Conservation (phyloP, 2,797 vertebrate species). For the Oreonectes daqikongensis region DNA sequence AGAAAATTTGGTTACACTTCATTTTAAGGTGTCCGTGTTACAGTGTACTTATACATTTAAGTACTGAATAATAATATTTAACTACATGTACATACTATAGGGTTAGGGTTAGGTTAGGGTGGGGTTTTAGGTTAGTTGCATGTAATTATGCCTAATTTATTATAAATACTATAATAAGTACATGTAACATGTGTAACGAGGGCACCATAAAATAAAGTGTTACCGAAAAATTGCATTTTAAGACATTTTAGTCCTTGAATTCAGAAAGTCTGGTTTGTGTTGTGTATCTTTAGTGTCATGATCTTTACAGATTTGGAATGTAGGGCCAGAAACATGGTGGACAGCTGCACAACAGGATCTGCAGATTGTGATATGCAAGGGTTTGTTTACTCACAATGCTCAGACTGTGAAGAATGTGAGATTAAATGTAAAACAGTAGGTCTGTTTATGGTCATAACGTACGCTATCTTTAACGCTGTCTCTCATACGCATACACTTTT, state of each 20-base stretch:
- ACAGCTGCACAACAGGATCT: background rate
- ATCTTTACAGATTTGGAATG: background rate
- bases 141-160: too few species aligned
- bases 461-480: background rate
- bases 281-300: conserved; percentile 6
- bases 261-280: background rate
- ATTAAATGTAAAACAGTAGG: background rate
- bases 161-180: too few species aligned
- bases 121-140: too few species aligned
- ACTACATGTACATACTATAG: too few species aligned
- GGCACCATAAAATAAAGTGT: too few species aligned
- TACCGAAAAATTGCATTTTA: too few species aligned
- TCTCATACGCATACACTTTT: background rate
- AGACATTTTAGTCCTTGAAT: background rate
- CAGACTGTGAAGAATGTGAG: background rate
- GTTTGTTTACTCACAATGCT: conserved; percentile 32
- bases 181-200: too few species aligned
- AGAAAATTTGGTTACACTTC: too few species aligned
- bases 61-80: too few species aligned
- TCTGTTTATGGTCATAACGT: background rate
- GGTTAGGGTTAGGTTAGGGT: too few species aligned
- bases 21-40: too few species aligned
- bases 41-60: too few species aligned
- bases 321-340: conserved; percentile 13
- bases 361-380: background rate